A percentile compares a stretch with the other conserved stretches of the same genome.
Evolutionary conservation across 1,140 invertebrate species (phyloP).

Genomic region (Cydia pomonella): DNA sequence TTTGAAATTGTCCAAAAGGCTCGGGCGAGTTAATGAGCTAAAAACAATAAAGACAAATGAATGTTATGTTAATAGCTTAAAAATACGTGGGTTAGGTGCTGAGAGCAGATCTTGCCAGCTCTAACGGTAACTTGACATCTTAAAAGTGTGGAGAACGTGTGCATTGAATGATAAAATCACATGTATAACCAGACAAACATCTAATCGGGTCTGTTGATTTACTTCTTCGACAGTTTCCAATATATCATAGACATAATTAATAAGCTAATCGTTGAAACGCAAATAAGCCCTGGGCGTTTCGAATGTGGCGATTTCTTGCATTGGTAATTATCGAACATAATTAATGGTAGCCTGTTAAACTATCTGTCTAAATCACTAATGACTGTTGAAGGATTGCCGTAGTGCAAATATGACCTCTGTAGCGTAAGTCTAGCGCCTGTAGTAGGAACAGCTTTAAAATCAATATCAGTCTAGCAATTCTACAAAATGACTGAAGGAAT

Average conservation of each 20-base stretch:
- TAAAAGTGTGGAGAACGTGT: background rate
- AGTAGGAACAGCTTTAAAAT: background rate
- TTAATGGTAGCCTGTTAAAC: conserved; percentile 12
- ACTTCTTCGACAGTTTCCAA: conserved; percentile 2
- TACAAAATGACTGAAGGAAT: background rate
- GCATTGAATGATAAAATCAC: conserved; percentile 7
- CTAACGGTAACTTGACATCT: background rate
- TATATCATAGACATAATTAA: conserved; percentile 9
- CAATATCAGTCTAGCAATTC: background rate
- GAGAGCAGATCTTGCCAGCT: background rate
- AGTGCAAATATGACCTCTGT: background rate
- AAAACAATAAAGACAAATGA: conserved; percentile 17
- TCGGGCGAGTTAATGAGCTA: background rate
- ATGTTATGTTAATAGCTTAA: conserved; percentile 11
- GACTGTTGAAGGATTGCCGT: background rate
- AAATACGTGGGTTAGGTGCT: conserved; percentile 11
- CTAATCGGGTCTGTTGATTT: background rate
- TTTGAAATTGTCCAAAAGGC: conserved; percentile 29
- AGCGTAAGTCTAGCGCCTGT: background rate
- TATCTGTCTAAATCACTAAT: conserved; percentile 22
- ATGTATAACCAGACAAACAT: background rate
- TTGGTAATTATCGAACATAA: conserved; percentile 21
- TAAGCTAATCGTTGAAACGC: conserved; percentile 26
- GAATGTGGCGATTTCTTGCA: background rate
- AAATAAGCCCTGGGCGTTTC: conserved; percentile 28